Percentiles rank a stretch among this genome's conserved stretches.
These are phyloP conservation scores for Struthidea cinerea DNA, from an alignment of 2,113 vertebrate species.

Conservation along the genomic window DNA sequence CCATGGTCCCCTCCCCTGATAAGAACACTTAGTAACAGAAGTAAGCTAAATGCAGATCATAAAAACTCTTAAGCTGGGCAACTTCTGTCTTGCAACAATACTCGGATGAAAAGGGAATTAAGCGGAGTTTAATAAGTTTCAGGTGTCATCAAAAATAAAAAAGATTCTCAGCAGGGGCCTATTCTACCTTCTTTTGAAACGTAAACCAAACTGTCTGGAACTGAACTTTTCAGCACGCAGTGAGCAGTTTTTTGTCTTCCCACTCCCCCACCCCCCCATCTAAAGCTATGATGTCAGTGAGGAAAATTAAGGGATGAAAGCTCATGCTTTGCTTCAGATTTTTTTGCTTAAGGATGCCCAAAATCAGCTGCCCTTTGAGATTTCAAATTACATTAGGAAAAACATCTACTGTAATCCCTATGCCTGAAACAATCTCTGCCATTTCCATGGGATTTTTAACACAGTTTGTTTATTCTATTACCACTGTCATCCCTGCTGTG, in stretches of 20 bases:
- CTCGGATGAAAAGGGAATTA: background rate
- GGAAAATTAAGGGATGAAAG: slow-evolving; percentile 1
- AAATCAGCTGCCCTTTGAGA: background rate
- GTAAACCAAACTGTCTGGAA: background rate
- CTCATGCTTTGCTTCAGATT: background rate
- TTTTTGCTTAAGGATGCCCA: background rate
- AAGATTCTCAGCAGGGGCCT: background rate
- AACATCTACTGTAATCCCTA: slow-evolving; percentile 8
- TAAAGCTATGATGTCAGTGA: background rate
- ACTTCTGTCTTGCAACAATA: background rate
- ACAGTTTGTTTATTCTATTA: slow-evolving; percentile 16
- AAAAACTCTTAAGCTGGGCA: background rate
- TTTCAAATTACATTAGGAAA: slow-evolving; percentile 38
- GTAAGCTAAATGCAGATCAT: background rate
- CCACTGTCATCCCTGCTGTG: background rate
- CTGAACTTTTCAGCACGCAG: background rate
- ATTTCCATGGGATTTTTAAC: slow-evolving; percentile 18
- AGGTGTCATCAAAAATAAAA: background rate
- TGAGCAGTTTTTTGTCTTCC: background rate
- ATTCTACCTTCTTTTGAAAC: background rate
- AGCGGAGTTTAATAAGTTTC: background rate
- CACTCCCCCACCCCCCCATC: background rate
- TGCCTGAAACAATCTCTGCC: slow-evolving; percentile 9
- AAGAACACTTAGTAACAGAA: background rate
- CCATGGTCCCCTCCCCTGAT: accelerated